Conservation (phyloP, 2,113 vertebrate species). For the Himantopus leucocephalus region DNA sequence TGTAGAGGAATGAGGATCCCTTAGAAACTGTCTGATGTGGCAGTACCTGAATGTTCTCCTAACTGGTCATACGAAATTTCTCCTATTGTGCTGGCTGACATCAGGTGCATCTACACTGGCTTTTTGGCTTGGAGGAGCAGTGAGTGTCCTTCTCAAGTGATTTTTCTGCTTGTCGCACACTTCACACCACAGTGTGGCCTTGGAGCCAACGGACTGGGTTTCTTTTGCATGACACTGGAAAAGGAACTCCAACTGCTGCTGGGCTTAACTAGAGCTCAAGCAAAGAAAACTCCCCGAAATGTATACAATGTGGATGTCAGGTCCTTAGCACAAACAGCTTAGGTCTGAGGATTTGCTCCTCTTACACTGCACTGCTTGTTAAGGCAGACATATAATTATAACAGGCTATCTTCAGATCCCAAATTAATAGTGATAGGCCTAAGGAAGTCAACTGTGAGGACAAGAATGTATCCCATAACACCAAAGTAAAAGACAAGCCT, state of each 20-base stretch:
- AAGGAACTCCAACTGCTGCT: not conserved
- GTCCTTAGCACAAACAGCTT: not conserved
- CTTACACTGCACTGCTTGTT: not conserved
- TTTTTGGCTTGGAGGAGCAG: not conserved
- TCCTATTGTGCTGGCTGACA: not conserved
- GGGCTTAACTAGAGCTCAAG: not conserved
- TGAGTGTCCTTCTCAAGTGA: not conserved
- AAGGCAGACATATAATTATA: not conserved
- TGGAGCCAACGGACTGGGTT: accelerated
- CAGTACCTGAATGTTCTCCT: not conserved
- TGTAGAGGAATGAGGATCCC: not conserved
- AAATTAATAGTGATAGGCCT: not conserved
- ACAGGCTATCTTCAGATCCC: not conserved
- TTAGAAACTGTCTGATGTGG: not conserved
- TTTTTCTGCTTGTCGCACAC: not conserved
- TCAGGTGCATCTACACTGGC: not conserved
- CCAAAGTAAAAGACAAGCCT: not conserved
- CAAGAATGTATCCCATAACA: not conserved
- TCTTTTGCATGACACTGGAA: not conserved
- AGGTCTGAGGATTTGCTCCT: not conserved
- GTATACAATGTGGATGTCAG: not conserved
- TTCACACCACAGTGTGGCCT: accelerated
- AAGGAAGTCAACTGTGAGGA: not conserved
- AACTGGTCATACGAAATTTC: not conserved
- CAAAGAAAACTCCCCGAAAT: not conserved